These are phyloP conservation scores for Loris lydekkerianus DNA, from an alignment of 2,797 vertebrate species.

Conservation along the genomic window DNA sequence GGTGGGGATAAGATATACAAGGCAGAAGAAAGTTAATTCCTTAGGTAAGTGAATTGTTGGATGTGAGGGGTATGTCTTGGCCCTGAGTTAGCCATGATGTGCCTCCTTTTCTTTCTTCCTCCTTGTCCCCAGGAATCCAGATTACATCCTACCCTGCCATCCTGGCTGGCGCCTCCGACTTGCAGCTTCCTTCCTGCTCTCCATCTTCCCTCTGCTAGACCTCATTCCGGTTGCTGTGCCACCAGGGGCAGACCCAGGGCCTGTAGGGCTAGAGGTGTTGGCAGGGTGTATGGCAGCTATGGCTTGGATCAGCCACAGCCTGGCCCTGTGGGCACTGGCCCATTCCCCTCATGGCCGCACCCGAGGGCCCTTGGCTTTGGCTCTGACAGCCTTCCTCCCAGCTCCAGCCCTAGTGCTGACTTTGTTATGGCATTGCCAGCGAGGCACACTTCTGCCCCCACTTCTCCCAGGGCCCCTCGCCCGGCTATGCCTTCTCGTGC, in stretches of 20 bases:
- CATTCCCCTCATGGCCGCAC: conserved; percentile 86
- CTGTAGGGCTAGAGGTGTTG: conserved; percentile 91
- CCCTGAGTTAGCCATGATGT: not conserved
- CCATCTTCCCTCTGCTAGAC: conserved; percentile 90
- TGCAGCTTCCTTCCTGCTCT: conserved; percentile 87
- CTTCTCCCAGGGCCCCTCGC: conserved; percentile 86
- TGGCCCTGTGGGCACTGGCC: conserved; percentile 89
- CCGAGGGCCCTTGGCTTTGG: conserved; percentile 91
- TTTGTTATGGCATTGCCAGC: conserved; percentile 88
- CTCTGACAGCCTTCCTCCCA: conserved; percentile 89
- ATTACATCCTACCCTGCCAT: conserved; percentile 70
- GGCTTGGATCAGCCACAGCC: conserved; percentile 93
- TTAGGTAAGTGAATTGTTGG: not conserved
- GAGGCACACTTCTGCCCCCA: conserved; percentile 82
- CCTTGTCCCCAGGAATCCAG: conserved; percentile 81
- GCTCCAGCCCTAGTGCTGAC: conserved; percentile 92
- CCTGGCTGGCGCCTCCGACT: conserved; percentile 93
- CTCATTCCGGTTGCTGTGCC: conserved; percentile 87
- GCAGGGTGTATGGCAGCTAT: conserved; percentile 90
- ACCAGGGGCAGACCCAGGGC: conserved; percentile 87
- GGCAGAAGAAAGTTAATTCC: not conserved
- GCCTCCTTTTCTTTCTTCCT: conserved; percentile 71
- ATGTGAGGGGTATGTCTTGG: not conserved
- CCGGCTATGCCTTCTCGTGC: conserved; percentile 90
- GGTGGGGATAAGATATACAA: not conserved